phyloP scores from a whole-genome alignment of 1,140 invertebrate genomes.

The Drosophila novamexicana region DNA sequence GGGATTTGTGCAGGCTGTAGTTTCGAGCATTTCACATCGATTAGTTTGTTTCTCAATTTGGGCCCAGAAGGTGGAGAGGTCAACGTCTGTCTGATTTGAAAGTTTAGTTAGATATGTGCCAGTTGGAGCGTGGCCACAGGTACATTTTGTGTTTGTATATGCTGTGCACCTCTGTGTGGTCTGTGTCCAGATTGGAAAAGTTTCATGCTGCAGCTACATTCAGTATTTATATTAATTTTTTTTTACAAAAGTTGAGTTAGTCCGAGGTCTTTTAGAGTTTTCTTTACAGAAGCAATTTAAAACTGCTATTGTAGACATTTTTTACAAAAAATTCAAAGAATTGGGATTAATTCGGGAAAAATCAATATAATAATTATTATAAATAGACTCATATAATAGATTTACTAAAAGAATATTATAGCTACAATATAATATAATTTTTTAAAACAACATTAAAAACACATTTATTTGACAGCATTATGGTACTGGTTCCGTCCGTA shows the following conservation, averaged over 20 bases:
- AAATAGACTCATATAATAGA: no score
- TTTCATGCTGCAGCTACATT: slow-evolving; percentile 54
- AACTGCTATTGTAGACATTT: not conserved
- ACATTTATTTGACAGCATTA: no score
- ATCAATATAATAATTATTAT: no score
- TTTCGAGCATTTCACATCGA: slow-evolving; percentile 72
- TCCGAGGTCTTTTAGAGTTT: slow-evolving; percentile 11
- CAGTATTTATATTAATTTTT: slow-evolving; percentile 74
- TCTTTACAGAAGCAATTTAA: slow-evolving; percentile 3
- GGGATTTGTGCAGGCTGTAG: slow-evolving; percentile 53
- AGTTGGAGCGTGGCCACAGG: slow-evolving; percentile 29
- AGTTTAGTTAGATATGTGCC: slow-evolving; percentile 18
- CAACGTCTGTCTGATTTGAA: slow-evolving; percentile 36
- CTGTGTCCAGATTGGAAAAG: slow-evolving; percentile 75
- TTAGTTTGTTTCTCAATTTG: slow-evolving; percentile 64
- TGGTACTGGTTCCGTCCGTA: no score
- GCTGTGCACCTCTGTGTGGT: slow-evolving; percentile 52
- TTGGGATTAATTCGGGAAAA: not conserved
- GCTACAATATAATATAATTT: no score
- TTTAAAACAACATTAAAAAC: no score
- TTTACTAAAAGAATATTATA: no score
- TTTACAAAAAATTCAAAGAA: no score
- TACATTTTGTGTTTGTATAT: slow-evolving; percentile 63
- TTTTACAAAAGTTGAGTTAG: slow-evolving; percentile 38
- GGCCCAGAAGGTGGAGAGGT: slow-evolving; percentile 46